Percentiles rank a stretch among this genome's conserved stretches.
Conservation (phyloP, 2,797 vertebrate genomes). For the Carapus acus region DNA sequence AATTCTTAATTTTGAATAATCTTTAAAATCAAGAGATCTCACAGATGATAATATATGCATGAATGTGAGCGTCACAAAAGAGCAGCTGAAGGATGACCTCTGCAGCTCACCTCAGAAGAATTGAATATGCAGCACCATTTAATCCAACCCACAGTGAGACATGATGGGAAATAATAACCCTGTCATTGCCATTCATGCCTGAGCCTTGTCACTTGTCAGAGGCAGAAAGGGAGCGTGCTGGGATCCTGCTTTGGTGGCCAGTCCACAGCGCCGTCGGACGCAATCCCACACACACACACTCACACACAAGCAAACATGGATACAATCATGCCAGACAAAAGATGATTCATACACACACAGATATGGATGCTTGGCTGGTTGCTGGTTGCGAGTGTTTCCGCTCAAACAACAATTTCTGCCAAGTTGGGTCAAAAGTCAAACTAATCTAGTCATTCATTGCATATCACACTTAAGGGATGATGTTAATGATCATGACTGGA, state of each 20-base stretch:
- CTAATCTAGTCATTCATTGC: constrained; percentile 31
- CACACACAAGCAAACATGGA: constrained; percentile 35
- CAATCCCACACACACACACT: constrained; percentile 40
- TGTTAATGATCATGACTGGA: too few relatives aligned
- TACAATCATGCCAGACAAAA: constrained; percentile 25
- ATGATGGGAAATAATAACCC: constrained; percentile 74
- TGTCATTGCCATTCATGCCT: constrained; percentile 69
- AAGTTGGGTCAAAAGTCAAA: constrained; percentile 45
- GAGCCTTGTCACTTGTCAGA: constrained; percentile 66
- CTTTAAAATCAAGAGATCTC: too few relatives aligned
- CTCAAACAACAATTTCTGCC: constrained; percentile 32
- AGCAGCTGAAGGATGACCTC: constrained; percentile 31
- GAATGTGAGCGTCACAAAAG: constrained; percentile 27
- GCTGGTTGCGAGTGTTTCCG: constrained; percentile 49
- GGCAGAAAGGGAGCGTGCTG: constrained; percentile 65
- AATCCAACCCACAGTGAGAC: constrained; percentile 61
- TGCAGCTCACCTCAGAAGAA: constrained; percentile 28
- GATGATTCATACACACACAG: constrained; percentile 14
- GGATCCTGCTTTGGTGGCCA: constrained; percentile 61
- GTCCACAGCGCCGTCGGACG: constrained; percentile 51
- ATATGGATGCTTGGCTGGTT: constrained; percentile 15
- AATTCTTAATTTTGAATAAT: too few relatives aligned
- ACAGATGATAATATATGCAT: constrained; percentile 6
- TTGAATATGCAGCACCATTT: constrained; percentile 42
- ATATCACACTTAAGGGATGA: too few relatives aligned